Percentiles rank a stretch among this genome's conserved stretches.
phyloP scores from a whole-genome alignment of 2,797 vertebrate species.

The Pygocentrus nattereri region DNA sequence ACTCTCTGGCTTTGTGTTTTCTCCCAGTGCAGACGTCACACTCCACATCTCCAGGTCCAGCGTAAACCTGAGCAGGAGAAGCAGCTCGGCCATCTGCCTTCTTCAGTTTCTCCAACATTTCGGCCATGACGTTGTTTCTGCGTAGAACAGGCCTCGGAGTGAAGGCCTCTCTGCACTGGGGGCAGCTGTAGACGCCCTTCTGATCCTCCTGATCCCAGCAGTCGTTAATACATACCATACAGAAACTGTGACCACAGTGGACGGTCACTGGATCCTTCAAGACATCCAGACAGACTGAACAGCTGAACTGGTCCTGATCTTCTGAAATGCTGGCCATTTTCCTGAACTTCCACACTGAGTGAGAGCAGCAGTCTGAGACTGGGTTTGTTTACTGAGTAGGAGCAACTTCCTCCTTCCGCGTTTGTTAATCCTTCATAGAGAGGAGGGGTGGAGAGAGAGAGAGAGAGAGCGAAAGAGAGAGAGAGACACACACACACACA shows the following conservation, averaged over 20 bases:
- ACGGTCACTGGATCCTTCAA: neutral
- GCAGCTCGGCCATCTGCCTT: slow-evolving; percentile 7
- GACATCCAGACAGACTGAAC: too few species aligned
- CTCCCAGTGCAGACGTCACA: too few species aligned
- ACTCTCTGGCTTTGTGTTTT: slow-evolving; percentile 42
- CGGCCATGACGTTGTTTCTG: slow-evolving; percentile 36
- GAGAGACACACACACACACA: too few species aligned
- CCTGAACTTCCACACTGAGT: neutral
- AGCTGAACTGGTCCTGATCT: too few species aligned
- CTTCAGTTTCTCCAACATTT: slow-evolving; percentile 28
- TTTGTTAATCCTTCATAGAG: too few species aligned
- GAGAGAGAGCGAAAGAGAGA: too few species aligned
- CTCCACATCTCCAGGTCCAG: slow-evolving; percentile 36
- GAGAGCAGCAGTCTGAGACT: too few species aligned
- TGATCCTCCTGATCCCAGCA: slow-evolving; percentile 40
- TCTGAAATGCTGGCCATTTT: too few species aligned
- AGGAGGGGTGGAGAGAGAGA: too few species aligned
- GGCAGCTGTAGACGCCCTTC: slow-evolving; percentile 37
- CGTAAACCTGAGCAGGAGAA: slow-evolving; percentile 3
- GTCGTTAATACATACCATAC: too few species aligned
- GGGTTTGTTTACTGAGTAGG: too few species aligned
- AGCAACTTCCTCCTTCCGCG: too few species aligned
- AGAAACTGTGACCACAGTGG: slow-evolving; percentile 22
- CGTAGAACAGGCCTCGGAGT: slow-evolving; percentile 33
- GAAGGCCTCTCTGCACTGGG: slow-evolving; percentile 45